Evolutionary conservation across 2,888 invertebrate genomes (phyloP).

Genomic region (Trilocha varians): DNA sequence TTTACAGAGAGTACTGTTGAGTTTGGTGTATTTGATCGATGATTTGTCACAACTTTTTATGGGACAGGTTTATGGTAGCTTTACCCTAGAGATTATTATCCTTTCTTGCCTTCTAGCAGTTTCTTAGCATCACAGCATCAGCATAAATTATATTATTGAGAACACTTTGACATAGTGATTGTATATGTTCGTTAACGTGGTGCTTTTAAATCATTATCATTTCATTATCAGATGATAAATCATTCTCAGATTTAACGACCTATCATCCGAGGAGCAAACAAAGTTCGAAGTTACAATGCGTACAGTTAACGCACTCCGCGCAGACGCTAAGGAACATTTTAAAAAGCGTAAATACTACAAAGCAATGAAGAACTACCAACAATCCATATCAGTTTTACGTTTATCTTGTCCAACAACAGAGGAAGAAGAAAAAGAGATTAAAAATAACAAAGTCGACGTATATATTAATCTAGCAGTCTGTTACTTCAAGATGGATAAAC

Average conservation of each 20-base stretch:
- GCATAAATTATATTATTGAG: no score
- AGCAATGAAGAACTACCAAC: conserved; percentile 47
- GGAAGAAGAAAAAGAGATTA: conserved; percentile 30
- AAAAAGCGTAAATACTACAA: conserved; percentile 29
- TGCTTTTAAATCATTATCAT: no score
- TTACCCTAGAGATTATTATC: no score
- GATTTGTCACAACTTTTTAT: no score
- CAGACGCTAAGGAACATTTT: conserved; percentile 40
- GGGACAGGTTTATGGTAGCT: no score
- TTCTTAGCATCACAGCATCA: no score
- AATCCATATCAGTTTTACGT: conserved; percentile 38
- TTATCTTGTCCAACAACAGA: conserved; percentile 32
- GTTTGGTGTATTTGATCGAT: no score
- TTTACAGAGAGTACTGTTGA: no score
- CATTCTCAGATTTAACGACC: conserved; percentile 51
- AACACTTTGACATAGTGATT: no score
- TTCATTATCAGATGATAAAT: no score
- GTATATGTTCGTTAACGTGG: no score
- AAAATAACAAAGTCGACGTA: conserved; percentile 35
- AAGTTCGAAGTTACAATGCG: conserved; percentile 41
- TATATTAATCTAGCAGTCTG: conserved; percentile 55
- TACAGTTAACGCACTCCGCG: conserved; percentile 43
- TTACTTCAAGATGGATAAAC: conserved; percentile 48
- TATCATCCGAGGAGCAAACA: conserved; percentile 46
- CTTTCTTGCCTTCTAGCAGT: no score